Conservation (phyloP, 2,113 vertebrate species). For the Paraplagusia blochii region DNA sequence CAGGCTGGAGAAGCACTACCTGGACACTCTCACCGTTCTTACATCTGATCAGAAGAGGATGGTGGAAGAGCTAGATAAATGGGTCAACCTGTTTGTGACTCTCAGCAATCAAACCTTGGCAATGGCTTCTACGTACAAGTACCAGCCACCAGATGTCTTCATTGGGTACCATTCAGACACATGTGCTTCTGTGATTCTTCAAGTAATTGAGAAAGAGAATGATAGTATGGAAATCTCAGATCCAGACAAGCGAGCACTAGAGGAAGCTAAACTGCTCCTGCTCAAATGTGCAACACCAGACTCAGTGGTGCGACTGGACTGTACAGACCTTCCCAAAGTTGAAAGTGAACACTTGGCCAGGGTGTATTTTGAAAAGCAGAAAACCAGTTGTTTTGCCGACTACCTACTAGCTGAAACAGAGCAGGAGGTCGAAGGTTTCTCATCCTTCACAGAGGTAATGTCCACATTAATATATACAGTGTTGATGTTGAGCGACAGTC, state of each 20-base stretch:
- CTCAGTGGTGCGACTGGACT: conserved; percentile 81
- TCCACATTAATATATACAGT: background rate
- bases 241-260: conserved; percentile 43
- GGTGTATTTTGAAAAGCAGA: conserved; percentile 81
- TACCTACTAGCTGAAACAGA: conserved; percentile 75
- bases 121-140: conserved; percentile 57
- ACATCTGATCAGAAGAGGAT: conserved; percentile 72
- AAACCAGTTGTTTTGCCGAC: conserved; percentile 81
- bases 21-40: conserved; percentile 87
- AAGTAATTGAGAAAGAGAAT: conserved; percentile 72
- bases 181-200: conserved; percentile 87
- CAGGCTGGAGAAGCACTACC: conserved; percentile 95
- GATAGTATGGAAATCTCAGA: conserved; percentile 8
- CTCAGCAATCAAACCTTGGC: conserved; percentile 31
- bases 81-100: conserved; percentile 77
- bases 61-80: conserved; percentile 75
- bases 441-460: conserved; percentile 85
- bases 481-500: background rate
- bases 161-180: conserved; percentile 89
- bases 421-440: background rate
- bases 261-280: conserved; percentile 76
- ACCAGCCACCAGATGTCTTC: conserved; percentile 82
- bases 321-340: conserved; percentile 55
- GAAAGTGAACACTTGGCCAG: conserved; percentile 56
- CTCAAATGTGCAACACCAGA: conserved; percentile 90